phyloP scores from a whole-genome alignment of 2,888 invertebrate species.

The Melieria crassipennis region DNA sequence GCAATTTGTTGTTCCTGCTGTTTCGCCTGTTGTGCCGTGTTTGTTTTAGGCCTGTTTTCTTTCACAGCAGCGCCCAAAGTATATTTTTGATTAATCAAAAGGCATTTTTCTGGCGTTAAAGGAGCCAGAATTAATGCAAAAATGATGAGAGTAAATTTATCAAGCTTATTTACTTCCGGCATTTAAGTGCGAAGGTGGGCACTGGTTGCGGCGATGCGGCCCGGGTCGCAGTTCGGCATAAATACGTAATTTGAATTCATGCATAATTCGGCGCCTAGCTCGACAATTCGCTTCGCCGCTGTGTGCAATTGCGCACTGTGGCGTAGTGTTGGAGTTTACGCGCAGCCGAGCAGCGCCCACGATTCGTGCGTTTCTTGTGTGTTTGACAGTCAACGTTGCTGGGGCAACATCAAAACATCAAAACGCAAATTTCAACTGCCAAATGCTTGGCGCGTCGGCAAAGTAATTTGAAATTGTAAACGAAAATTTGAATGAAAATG shows the following conservation, averaged over 20 bases:
- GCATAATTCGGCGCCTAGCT: not conserved
- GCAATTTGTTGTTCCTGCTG: slow-evolving; percentile 52
- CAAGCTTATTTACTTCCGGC: slow-evolving; percentile 43
- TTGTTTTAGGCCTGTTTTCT: slow-evolving; percentile 2
- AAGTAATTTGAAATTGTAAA: no score
- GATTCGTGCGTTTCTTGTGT: not conserved
- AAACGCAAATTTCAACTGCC: no score
- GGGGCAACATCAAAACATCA: no score
- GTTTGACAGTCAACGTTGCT: no score
- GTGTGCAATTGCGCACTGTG: not conserved
- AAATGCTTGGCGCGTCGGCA: no score
- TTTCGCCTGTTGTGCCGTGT: not conserved
- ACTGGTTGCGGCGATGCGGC: not conserved
- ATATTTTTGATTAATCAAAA: slow-evolving; percentile 47
- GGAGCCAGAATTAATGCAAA: slow-evolving; percentile 62
- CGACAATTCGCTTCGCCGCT: no score
- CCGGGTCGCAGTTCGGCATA: not conserved
- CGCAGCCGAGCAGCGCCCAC: not conserved
- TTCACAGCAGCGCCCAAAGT: slow-evolving; percentile 5
- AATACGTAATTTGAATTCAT: slow-evolving; percentile 25
- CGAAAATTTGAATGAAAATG: no score
- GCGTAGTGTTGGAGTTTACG: slow-evolving; percentile 1
- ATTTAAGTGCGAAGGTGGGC: not conserved
- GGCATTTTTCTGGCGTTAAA: slow-evolving; percentile 50
- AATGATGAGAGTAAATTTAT: slow-evolving; percentile 64